Conservation (phyloP, 35 echinoderm and acorn worm species). For the Apostichopus californicus region DNA sequence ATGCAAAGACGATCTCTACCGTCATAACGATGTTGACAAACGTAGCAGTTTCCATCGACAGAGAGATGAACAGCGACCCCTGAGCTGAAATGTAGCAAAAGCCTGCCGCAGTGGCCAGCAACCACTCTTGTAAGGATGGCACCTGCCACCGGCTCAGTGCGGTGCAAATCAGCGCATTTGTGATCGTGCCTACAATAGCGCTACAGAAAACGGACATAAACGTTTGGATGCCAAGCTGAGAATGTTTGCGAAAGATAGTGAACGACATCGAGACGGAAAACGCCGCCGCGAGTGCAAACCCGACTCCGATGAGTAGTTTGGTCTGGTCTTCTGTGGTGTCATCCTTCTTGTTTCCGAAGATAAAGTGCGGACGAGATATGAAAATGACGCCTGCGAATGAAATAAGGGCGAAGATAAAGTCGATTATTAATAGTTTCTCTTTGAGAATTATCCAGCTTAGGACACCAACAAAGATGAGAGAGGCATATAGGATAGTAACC, state of each 20-base stretch:
- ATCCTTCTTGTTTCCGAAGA: background rate
- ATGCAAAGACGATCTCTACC: slow-evolving; percentile 28
- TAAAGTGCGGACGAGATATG: slow-evolving; percentile 16
- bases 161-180: slow-evolving; percentile 16
- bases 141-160: slow-evolving; percentile 1
- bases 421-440: background rate
- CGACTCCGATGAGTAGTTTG: background rate
- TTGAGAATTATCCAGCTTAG: slow-evolving; percentile 19
- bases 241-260: slow-evolving; percentile 4
- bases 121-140: slow-evolving; percentile 1
- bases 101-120: background rate
- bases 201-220: slow-evolving; percentile 20
- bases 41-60: slow-evolving; percentile 28
- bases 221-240: background rate
- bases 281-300: background rate
- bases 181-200: background rate
- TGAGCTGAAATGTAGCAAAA: slow-evolving; percentile 11
- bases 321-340: background rate
- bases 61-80: background rate
- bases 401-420: slow-evolving; percentile 1
- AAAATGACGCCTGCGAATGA: slow-evolving; percentile 28
- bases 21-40: slow-evolving; percentile 32
- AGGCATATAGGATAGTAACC: slow-evolving; percentile 9
- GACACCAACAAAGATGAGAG: slow-evolving; percentile 24
- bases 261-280: background rate